Evolutionary conservation across 2,888 invertebrate genomes (phyloP).

Genomic region (Leptinotarsa peninsularis): DNA sequence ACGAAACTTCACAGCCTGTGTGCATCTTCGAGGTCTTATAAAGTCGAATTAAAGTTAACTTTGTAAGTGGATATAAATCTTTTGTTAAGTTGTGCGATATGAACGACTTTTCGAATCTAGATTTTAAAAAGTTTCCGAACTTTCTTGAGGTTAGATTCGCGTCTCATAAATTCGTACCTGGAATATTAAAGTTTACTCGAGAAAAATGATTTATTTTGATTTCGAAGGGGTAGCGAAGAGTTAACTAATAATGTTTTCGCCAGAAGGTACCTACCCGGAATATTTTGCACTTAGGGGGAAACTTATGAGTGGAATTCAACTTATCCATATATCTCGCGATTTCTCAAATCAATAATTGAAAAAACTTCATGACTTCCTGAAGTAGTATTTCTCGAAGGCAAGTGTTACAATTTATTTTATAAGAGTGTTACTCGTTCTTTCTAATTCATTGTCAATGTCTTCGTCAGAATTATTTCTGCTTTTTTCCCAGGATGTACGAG

Average conservation of each 20-base stretch:
- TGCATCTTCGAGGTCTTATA: conserved; percentile 31
- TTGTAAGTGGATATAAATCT: conserved; percentile 62
- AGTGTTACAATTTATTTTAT: no score
- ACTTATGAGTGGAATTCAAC: no score
- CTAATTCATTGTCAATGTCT: no score
- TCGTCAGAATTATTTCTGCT: no score
- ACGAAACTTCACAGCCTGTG: conserved; percentile 15
- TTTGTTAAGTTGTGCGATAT: conserved; percentile 60
- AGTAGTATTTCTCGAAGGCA: no score
- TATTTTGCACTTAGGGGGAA: neutral
- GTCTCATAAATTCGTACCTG: conserved; percentile 43
- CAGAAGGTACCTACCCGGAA: conserved; percentile 7
- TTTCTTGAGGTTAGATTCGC: conserved; percentile 34
- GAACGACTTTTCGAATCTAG: conserved; percentile 59
- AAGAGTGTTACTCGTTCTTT: no score
- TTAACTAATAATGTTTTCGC: conserved; percentile 36
- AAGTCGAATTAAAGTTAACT: conserved; percentile 59
- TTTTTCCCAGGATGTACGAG: no score
- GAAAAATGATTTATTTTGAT: conserved; percentile 46
- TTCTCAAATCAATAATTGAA: no score
- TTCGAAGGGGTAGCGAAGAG: conserved; percentile 32
- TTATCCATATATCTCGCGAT: no score
- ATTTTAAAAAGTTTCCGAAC: conserved; percentile 54
- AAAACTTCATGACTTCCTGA: no score
- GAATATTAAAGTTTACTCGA: conserved; percentile 47